Percentiles rank a stretch among this genome's conserved stretches.
phyloP scores from a whole-genome alignment of 2,797 vertebrate genomes.

The Erethizon dorsatum region DNA sequence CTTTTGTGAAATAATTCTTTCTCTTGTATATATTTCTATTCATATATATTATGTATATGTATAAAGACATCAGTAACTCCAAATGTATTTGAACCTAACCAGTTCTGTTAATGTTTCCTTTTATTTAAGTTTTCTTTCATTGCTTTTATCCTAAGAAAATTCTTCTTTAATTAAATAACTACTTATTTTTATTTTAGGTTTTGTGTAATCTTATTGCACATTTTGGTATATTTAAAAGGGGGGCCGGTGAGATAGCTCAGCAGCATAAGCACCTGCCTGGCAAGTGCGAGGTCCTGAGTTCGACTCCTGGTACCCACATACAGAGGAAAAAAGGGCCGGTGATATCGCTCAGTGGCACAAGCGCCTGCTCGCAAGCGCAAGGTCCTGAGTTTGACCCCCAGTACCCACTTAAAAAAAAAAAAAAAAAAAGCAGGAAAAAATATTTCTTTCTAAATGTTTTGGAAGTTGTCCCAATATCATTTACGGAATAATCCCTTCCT shows the following conservation, averaged over 20 bases:
- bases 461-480: constrained; percentile 1
- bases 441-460: constrained; percentile 25
- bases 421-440: neutral
- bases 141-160: constrained; percentile 66
- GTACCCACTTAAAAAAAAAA: no score
- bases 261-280: no score
- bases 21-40: constrained; percentile 31
- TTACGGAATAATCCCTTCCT: constrained; percentile 50
- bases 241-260: no score
- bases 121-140: constrained; percentile 55
- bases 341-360: no score
- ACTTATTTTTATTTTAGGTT: constrained; percentile 39
- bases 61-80: neutral
- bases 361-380: no score
- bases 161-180: constrained; percentile 33
- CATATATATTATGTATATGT: constrained; percentile 39
- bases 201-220: neutral
- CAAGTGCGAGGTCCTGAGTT: no score
- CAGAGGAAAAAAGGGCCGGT: no score
- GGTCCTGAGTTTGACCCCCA: no score
- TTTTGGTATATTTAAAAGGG: constrained; percentile 42
- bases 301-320: no score
- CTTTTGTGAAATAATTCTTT: constrained; percentile 67
- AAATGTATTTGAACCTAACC: constrained; percentile 51
- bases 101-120: constrained; percentile 1